Conservation (phyloP, 2,888 invertebrate species). For the Eubasilissa splendida region DNA sequence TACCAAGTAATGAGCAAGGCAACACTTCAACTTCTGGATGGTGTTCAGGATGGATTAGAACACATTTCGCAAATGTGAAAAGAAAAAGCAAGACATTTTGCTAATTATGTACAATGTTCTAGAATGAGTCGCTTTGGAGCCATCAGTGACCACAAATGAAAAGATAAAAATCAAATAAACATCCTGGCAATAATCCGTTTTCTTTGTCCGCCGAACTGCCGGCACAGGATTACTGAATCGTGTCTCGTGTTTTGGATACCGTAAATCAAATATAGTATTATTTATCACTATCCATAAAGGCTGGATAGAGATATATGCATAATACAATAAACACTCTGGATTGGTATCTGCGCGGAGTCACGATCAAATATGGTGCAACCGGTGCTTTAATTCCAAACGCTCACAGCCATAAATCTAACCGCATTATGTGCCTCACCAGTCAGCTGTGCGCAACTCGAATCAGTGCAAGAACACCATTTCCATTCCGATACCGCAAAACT, state of each 20-base stretch:
- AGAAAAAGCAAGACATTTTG: too few species aligned
- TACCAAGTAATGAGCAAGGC: too few species aligned
- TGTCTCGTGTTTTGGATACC: background rate
- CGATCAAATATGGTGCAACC: constrained; percentile 28
- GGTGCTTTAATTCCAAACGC: constrained; percentile 1
- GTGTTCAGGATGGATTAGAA: too few species aligned
- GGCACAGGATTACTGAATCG: background rate
- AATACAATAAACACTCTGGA: background rate
- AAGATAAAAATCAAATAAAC: too few species aligned
- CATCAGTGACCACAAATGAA: too few species aligned
- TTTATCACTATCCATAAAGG: background rate
- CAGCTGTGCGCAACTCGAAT: background rate
- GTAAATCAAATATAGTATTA: background rate
- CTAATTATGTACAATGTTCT: too few species aligned
- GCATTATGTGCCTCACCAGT: background rate
- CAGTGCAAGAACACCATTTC: background rate
- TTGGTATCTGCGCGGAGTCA: background rate
- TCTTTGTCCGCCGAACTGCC: background rate
- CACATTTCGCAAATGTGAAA: too few species aligned
- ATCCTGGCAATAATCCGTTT: background rate
- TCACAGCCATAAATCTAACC: background rate
- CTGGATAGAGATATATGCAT: constrained; percentile 1
- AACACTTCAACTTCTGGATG: too few species aligned
- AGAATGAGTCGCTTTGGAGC: too few species aligned
- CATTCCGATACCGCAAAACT: too few species aligned